Evolutionary conservation across 2,888 invertebrate species (phyloP).

Genomic region (Rhamphomyia laevipes): DNA sequence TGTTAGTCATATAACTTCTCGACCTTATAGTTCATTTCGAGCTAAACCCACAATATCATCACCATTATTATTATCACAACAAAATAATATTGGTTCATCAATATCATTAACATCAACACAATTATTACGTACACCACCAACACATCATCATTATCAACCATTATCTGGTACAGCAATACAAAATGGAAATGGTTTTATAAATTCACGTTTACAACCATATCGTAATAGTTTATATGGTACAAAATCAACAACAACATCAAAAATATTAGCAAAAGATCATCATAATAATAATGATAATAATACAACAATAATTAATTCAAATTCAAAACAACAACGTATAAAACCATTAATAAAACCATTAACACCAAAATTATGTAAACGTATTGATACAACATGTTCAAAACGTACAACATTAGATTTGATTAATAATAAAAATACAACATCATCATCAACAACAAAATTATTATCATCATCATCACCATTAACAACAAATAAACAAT

Average conservation of each 20-base stretch:
- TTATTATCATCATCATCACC: constrained; percentile 11
- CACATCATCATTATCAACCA: constrained; percentile 7
- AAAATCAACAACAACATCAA: neutral
- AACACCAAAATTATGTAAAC: constrained; percentile 33
- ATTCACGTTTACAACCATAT: constrained; percentile 30
- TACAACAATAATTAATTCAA: no score
- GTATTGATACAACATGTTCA: constrained; percentile 30
- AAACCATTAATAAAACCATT: constrained; percentile 28
- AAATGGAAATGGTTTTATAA: constrained; percentile 11
- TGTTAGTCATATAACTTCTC: constrained; percentile 31
- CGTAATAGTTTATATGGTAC: constrained; percentile 34
- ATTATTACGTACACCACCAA: constrained; percentile 15
- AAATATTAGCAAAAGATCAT: constrained; percentile 1
- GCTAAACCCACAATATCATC: constrained; percentile 19
- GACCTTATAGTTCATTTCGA: constrained; percentile 37
- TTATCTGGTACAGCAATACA: constrained; percentile 14
- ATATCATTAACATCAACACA: constrained; percentile 6
- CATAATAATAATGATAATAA: neutral
- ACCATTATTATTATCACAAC: neutral
- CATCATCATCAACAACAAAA: constrained; percentile 12
- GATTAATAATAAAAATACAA: constrained; percentile 11
- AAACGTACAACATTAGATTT: constrained; percentile 21
- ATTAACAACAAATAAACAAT: constrained; percentile 19
- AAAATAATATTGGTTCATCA: neutral
- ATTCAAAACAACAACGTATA: constrained; percentile 1